Evolutionary conservation across 2,888 invertebrate species (phyloP).

Genomic region (Sarcophaga carnaria): DNA sequence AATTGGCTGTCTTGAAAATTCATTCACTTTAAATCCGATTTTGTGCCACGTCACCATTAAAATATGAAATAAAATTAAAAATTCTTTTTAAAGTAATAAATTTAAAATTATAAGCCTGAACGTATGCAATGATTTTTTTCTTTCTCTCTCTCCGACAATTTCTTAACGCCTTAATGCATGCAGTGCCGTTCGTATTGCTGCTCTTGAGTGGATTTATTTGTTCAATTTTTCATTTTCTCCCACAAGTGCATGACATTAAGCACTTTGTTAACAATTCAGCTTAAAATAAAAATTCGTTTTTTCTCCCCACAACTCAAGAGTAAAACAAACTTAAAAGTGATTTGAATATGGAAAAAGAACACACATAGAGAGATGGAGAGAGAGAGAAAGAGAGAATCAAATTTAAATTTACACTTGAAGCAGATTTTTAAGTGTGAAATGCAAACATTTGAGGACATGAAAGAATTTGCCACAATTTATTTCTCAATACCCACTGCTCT

Average conservation of each 20-base stretch:
- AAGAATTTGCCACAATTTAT: slow-evolving; percentile 6
- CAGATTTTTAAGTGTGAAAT: background rate
- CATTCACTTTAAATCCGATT: too few relatives aligned
- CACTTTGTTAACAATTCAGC: slow-evolving; percentile 49
- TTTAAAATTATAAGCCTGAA: background rate
- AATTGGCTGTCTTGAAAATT: too few relatives aligned
- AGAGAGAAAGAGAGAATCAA: background rate
- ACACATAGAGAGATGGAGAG: background rate
- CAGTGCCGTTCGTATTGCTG: background rate
- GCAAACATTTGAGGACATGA: background rate
- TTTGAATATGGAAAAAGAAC: slow-evolving; percentile 14
- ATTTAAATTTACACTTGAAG: slow-evolving; percentile 5
- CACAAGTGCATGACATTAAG: slow-evolving; percentile 46
- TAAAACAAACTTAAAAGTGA: slow-evolving; percentile 16
- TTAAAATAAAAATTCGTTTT: background rate
- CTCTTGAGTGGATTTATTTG: slow-evolving; percentile 27
- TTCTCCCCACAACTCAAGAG: background rate
- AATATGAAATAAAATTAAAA: too few relatives aligned
- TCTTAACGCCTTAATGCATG: background rate
- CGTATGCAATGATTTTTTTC: background rate
- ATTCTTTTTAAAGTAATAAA: too few relatives aligned
- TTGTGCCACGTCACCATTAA: too few relatives aligned
- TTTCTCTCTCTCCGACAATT: background rate
- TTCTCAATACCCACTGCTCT: background rate
- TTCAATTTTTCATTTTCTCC: slow-evolving; percentile 26